Evolutionary conservation across 1,140 invertebrate species (phyloP), one percentile per base, ranked within the genome.

Genomic region (Daktulosphaira vitifoliae): DNA sequence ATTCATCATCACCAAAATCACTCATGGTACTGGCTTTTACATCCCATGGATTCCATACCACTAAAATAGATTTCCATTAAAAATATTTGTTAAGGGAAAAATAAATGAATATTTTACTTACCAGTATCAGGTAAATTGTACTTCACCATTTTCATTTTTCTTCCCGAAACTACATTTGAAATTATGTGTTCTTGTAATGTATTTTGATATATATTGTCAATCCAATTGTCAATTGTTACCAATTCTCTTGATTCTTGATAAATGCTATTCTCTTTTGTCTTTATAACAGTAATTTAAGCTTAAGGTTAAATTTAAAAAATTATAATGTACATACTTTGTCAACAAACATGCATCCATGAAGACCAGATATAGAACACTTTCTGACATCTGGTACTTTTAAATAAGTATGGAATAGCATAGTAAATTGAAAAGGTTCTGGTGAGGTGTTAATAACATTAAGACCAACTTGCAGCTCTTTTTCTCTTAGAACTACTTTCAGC

Each of bases 1-100:
- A 95, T 76, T 96, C 92, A 70, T 95, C 90, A 76, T 96, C 90
- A 18, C 90, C 92, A 76, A 97, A 93, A 77, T 97, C 93, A 1
- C 83, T 80, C 76, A 95, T 92, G 73, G 91, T 89, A 69, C 90
- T 88, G 20, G 91, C 91, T 71, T 90, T 87, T 68, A 95, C 90
- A 50, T 87, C 79, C 92, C 93, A 96, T 3, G 94, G 94, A 81
- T 97, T 96, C 94, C 93, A 97, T 51, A 97, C 82, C 68, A 96
- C 92, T 82, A 76, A 22, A 74, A 46, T 29, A 20, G 1, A 29
- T 15, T 16, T 37, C 33, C n/a, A 3, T 16, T n/a, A 23, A 2
- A 20, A 25, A 51, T 51, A 9, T 13, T 26, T 23, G 11, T n/a
- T n/a, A n/a, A n/a, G n/a, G n/a, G n/a, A 42, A 46, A 54, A 48